Conservation (phyloP, 1,140 invertebrate genomes). For the Ceratina japonica region DNA sequence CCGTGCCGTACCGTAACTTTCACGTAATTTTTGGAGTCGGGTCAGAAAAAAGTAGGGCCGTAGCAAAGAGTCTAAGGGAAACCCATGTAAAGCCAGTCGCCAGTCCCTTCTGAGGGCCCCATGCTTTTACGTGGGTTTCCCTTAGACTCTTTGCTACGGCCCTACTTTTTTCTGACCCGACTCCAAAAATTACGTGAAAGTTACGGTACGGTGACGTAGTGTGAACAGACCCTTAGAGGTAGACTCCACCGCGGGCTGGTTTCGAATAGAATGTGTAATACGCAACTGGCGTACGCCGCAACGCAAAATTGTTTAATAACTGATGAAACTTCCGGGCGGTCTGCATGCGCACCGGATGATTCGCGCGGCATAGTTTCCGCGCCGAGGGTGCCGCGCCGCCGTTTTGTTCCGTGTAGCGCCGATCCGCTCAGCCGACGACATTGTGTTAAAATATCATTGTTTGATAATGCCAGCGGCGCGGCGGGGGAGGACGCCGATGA, state of each 20-base stretch:
- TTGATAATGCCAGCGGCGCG: slow-evolving; percentile 25
- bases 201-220: no score
- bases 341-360: slow-evolving; percentile 56
- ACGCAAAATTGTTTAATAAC: slow-evolving; percentile 64
- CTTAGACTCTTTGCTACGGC: no score
- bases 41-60: no score
- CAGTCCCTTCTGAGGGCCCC: no score
- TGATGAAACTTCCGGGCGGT: slow-evolving; percentile 61
- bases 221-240: no score
- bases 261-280: slow-evolving; percentile 3
- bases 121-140: no score
- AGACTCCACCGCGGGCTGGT: background rate
- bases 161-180: no score
- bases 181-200: no score
- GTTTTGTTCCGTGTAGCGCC: background rate
- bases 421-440: slow-evolving; percentile 65
- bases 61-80: no score
- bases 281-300: background rate
- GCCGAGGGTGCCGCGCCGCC: slow-evolving; percentile 36
- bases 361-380: slow-evolving; percentile 57
- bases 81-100: no score
- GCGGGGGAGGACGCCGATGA: slow-evolving; percentile 29
- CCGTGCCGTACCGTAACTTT: no score
- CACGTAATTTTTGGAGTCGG: no score
- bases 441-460: slow-evolving; percentile 65